Base-by-base conservation (phyloP, 2,113 vertebrate species). In the Rhombomys opimus region DNA sequence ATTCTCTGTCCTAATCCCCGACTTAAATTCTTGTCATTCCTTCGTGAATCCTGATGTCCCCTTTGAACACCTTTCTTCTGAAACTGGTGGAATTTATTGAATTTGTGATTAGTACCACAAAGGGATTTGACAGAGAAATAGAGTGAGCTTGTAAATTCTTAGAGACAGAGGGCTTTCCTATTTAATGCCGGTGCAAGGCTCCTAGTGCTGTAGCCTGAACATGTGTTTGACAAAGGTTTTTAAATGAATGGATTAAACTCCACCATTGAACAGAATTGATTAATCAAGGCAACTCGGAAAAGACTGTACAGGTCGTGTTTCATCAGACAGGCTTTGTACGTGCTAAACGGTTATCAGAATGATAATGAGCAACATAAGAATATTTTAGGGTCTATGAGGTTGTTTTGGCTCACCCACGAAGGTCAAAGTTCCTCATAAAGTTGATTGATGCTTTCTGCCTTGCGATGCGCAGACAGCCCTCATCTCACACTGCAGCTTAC, bases 191-290 rank as follows among this genome's bases (percentile, higher is more conserved):
- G 54, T 9, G 4, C 63, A 35, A 67, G 76, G 76, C 20, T 95
- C 78, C 89, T 90, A 85, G 72, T 20, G 85, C 11, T 23, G 0
- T 75, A 78, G 90, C 54, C 13, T 35, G 81, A 93, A 95, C 92
- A 88, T n/a, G 93, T 91, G 59, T 96, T 95, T 90, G 81, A 97
- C 61, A 95, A 93, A 96, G 85, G 86, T 80, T 95, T 96, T 95
- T 92, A 90, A 96, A 96, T 96, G 32, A 95, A 95, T 65, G 90
- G 90, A 95, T 96, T 94, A 89, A 95, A 93, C 32, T 14, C 86
- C 35, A 65, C 75, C 18, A 4, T 86, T 82, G 91, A 95, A 96
- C 70, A 57, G 68, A 63, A 96, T 95, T 90, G 90, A 96, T 95
- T 89, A 94, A 95, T 97, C 63, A 13, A 41, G 68, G 90, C 76